These are phyloP conservation scores for Trichomalopsis sarcophagae DNA, from an alignment of 1,140 invertebrate genomes.

Conservation along the genomic window DNA sequence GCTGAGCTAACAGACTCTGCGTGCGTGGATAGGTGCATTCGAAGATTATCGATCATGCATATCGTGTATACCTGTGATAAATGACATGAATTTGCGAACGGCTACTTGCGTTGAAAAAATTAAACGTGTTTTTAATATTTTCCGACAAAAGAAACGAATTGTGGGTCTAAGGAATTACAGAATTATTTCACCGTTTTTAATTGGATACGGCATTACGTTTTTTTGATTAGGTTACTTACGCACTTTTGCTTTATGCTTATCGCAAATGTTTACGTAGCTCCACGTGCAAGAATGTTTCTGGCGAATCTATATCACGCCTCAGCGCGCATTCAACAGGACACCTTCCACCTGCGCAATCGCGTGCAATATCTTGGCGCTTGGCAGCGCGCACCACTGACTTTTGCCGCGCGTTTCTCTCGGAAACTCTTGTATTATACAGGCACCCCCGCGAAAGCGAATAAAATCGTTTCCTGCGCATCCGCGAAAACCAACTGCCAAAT, in stretches of 20 bases:
- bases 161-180: no score
- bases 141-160: neutral
- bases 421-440: neutral
- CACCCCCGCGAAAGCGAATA: neutral
- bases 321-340: neutral
- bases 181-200: no score
- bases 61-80: neutral
- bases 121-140: neutral
- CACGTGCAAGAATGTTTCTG: no score
- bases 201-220: no score
- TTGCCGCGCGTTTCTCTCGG: neutral
- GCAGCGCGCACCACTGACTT: neutral
- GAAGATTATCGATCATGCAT: conserved; percentile 6
- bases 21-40: neutral
- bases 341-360: neutral
- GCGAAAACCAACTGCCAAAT: neutral
- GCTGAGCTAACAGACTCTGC: neutral
- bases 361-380: neutral
- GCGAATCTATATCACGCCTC: neutral
- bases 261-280: no score
- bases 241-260: no score
- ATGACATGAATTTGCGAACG: neutral
- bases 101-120: neutral
- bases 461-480: neutral
- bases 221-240: neutral